phyloP scores from a whole-genome alignment of 2,797 vertebrate species.

The Poecilia wingei region DNA sequence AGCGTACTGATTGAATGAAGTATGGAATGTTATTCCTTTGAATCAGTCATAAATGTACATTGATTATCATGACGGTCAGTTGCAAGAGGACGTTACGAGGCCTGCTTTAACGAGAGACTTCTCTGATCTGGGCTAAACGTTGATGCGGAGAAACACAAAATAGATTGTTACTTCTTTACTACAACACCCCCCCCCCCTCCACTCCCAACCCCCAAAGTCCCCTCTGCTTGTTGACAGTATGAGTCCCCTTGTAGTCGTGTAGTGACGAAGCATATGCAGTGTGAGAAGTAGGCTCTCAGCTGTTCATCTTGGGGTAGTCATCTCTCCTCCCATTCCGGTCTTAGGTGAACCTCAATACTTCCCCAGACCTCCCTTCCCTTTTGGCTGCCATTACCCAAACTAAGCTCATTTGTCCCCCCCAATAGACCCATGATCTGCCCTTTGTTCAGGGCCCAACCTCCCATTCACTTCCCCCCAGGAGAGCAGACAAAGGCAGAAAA shows the following conservation, averaged over 20 bases:
- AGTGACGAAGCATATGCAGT: constrained; percentile 64
- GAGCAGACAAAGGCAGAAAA: constrained; percentile 79
- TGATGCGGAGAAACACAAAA: constrained; percentile 55
- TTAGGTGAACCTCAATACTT: constrained; percentile 74
- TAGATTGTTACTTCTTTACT: constrained; percentile 39
- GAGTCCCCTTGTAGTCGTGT: constrained; percentile 53
- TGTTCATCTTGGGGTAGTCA: constrained; percentile 62
- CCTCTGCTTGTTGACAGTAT: constrained; percentile 37
- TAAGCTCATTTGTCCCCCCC: constrained; percentile 81
- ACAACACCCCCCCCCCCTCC: neutral
- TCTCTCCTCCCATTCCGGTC: constrained; percentile 66
- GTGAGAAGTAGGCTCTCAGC: constrained; percentile 72
- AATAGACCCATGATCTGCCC: constrained; percentile 81
- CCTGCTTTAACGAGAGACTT: constrained; percentile 27
- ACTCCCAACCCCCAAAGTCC: constrained; percentile 15
- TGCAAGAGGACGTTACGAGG: constrained; percentile 22
- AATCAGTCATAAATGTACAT: neutral
- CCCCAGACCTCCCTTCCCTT: constrained; percentile 70
- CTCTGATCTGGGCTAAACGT: constrained; percentile 32
- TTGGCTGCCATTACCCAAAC: constrained; percentile 76
- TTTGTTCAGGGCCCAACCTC: constrained; percentile 79
- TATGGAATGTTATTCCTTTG: neutral
- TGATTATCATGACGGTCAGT: neutral
- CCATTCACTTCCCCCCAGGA: constrained; percentile 72
- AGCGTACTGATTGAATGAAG: neutral